These are phyloP conservation scores for Anastrepha obliqua DNA, from an alignment of 1,140 invertebrate species.

Conservation along the genomic window DNA sequence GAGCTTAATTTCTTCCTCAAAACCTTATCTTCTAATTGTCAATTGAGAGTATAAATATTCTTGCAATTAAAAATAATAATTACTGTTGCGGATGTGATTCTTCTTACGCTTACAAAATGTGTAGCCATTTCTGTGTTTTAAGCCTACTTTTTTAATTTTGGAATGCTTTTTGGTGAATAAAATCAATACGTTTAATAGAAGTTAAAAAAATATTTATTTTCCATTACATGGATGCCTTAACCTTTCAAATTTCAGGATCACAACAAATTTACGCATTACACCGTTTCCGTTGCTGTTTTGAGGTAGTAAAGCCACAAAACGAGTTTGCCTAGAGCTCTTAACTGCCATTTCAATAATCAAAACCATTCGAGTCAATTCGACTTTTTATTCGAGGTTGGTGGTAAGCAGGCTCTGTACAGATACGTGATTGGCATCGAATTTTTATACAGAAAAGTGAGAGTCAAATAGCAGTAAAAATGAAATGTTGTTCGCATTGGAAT, in stretches of 20 bases:
- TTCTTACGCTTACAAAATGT: constrained; percentile 3
- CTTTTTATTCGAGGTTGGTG: constrained; percentile 26
- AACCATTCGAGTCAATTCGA: neutral
- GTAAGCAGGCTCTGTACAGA: neutral
- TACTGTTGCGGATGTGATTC: constrained; percentile 55
- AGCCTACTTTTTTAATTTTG: constrained; percentile 16
- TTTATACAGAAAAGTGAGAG: neutral
- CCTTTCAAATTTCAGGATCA: neutral
- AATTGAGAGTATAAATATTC: constrained; percentile 4
- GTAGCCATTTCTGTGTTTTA: neutral
- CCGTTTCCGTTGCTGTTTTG: neutral
- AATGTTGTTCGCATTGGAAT: neutral
- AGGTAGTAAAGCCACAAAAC: constrained; percentile 31
- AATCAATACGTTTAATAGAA: neutral
- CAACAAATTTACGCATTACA: neutral
- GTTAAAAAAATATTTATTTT: neutral
- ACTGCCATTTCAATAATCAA: neutral
- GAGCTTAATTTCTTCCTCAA: neutral
- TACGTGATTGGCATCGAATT: neutral
- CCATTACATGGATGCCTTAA: neutral
- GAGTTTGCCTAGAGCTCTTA: neutral
- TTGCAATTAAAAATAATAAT: constrained; percentile 57
- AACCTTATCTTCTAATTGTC: neutral
- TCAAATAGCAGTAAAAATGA: neutral
- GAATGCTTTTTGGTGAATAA: constrained; percentile 27